A percentile compares a stretch with the other conserved stretches of the same genome.
Evolutionary conservation across 1,140 invertebrate species (phyloP).

Genomic region (Radopholus similis): DNA sequence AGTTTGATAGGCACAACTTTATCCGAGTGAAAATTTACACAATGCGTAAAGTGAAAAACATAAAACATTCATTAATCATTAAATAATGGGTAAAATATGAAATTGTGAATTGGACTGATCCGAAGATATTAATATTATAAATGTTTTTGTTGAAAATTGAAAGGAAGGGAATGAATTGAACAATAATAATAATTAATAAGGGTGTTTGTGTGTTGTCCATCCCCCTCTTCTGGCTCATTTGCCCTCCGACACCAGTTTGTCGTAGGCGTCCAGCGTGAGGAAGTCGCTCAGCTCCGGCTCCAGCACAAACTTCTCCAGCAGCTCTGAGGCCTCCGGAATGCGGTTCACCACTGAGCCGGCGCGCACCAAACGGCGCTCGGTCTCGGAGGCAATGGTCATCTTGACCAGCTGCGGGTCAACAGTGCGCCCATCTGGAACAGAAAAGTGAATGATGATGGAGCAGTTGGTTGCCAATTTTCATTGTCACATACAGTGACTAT

Average conservation of each 20-base stretch:
- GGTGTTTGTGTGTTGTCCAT: neutral
- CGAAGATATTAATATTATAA: no score
- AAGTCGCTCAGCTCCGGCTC: conserved; percentile 55
- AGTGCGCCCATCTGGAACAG: conserved; percentile 47
- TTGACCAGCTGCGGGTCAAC: conserved; percentile 53
- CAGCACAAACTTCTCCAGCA: conserved; percentile 56
- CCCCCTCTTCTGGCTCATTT: conserved; percentile 33
- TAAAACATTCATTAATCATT: no score
- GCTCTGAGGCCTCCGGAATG: conserved; percentile 55
- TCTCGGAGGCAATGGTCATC: conserved; percentile 58
- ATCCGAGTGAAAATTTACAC: no score
- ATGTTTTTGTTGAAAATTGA: no score
- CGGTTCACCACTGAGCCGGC: conserved; percentile 59
- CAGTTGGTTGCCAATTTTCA: no score
- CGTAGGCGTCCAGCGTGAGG: conserved; percentile 48
- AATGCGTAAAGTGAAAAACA: no score
- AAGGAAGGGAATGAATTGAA: no score
- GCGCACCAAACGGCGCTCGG: conserved; percentile 49
- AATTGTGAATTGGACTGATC: no score
- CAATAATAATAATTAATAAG: neutral
- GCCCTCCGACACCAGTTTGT: conserved; percentile 57
- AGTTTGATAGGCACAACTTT: no score
- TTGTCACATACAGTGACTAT: no score
- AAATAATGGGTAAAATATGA: no score
- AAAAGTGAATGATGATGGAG: conserved; percentile 15